Conservation (phyloP, 2,797 vertebrate species). For the Lophotriccus pileatus region DNA sequence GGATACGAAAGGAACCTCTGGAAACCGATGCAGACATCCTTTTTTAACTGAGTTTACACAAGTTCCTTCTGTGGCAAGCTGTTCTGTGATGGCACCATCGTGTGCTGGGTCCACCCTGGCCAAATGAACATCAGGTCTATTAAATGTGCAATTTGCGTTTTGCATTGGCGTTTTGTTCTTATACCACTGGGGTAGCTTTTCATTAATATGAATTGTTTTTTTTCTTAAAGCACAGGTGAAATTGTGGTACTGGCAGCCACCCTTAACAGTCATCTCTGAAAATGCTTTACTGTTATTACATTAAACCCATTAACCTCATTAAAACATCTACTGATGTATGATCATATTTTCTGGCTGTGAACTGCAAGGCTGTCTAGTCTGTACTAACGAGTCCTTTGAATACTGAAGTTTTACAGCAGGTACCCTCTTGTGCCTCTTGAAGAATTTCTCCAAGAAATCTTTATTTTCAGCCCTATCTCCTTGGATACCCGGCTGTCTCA, state of each 20-base stretch:
- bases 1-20: background rate
- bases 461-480: slow-evolving; percentile 12
- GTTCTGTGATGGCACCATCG: background rate
- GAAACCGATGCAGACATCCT: background rate
- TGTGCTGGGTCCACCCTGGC: background rate
- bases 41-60: background rate
- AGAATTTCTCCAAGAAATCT: background rate
- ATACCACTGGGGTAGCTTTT: background rate
- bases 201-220: background rate
- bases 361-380: background rate
- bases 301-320: slow-evolving; percentile 48
- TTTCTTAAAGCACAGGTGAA: background rate
- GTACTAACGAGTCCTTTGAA: slow-evolving; percentile 18
- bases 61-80: background rate
- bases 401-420: background rate
- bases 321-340: background rate
- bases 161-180: background rate
- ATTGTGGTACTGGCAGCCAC: background rate
- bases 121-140: background rate
- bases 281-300: background rate
- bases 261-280: background rate
- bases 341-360: background rate
- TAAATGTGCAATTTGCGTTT: background rate
- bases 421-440: background rate
- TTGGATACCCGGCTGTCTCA: slow-evolving; percentile 2